These are phyloP conservation scores for Eufriesea mexicana DNA, from an alignment of 1,140 invertebrate species.

Conservation along the genomic window DNA sequence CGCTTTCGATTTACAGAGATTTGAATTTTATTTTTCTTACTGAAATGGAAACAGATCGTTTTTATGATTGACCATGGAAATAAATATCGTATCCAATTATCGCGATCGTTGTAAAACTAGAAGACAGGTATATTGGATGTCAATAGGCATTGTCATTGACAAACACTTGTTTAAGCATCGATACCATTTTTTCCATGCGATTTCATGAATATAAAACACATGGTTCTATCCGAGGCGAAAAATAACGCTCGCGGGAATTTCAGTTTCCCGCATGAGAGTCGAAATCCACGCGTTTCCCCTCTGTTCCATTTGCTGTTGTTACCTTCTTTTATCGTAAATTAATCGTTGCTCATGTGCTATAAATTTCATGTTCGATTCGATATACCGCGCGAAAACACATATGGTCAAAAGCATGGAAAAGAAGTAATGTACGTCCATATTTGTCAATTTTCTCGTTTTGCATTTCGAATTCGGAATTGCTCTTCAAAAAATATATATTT, in stretches of 20 bases:
- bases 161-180: conserved; percentile 3
- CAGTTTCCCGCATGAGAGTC: neutral
- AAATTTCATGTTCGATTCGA: neutral
- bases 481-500: too few relatives aligned
- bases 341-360: neutral
- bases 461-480: too few relatives aligned
- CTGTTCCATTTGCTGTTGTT: too few relatives aligned
- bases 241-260: neutral
- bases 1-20: too few relatives aligned
- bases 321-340: neutral
- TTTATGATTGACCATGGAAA: neutral
- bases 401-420: too few relatives aligned
- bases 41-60: too few relatives aligned
- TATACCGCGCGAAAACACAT: neutral
- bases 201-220: conserved; percentile 2
- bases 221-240: neutral
- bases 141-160: neutral
- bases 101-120: neutral
- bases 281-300: neutral
- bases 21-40: too few relatives aligned
- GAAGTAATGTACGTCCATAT: too few relatives aligned
- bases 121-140: neutral
- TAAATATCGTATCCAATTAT: neutral
- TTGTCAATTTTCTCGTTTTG: too few relatives aligned
- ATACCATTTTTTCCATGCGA: conserved; percentile 1